A percentile compares a stretch with the other conserved stretches of the same genome.
phyloP scores from a whole-genome alignment of 2,888 invertebrate species.

The Agrotis ipsilon region DNA sequence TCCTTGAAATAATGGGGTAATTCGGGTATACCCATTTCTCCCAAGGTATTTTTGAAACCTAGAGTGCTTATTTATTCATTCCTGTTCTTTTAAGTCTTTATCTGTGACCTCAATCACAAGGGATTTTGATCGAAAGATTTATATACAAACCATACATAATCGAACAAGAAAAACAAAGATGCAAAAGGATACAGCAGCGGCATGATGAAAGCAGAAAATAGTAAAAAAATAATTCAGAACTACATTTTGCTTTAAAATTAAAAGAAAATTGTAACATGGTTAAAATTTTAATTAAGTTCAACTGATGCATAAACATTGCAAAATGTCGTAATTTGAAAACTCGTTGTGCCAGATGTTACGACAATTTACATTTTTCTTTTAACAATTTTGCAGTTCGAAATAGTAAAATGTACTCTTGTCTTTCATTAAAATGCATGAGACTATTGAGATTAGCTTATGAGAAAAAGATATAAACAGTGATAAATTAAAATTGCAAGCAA shows the following conservation, averaged over 20 bases:
- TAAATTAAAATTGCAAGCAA: too few relatives aligned
- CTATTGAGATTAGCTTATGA: neutral
- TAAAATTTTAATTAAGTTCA: slow-evolving; percentile 41
- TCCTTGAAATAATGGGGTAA: too few relatives aligned
- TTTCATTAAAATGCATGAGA: neutral
- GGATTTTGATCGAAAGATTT: neutral
- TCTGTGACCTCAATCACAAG: too few relatives aligned
- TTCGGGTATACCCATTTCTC: too few relatives aligned
- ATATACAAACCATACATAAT: too few relatives aligned
- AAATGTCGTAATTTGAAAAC: slow-evolving; percentile 41
- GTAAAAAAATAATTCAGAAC: neutral
- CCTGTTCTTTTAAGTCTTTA: too few relatives aligned
- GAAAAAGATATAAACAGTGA: neutral
- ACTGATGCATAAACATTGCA: slow-evolving; percentile 46
- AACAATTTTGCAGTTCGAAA: slow-evolving; percentile 10
- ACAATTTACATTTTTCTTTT: slow-evolving; percentile 48
- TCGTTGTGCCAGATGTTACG: slow-evolving; percentile 39
- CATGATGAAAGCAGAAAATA: neutral
- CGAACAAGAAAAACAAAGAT: too few relatives aligned
- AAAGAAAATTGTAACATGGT: neutral
- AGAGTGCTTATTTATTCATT: too few relatives aligned
- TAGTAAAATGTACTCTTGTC: slow-evolving; percentile 22
- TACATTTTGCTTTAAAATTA: slow-evolving; percentile 1
- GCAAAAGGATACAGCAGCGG: neutral
- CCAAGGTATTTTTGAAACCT: too few relatives aligned